These are phyloP conservation scores for Corythornis cristatus DNA, from an alignment of 2,113 vertebrate genomes.

Conservation along the genomic window DNA sequence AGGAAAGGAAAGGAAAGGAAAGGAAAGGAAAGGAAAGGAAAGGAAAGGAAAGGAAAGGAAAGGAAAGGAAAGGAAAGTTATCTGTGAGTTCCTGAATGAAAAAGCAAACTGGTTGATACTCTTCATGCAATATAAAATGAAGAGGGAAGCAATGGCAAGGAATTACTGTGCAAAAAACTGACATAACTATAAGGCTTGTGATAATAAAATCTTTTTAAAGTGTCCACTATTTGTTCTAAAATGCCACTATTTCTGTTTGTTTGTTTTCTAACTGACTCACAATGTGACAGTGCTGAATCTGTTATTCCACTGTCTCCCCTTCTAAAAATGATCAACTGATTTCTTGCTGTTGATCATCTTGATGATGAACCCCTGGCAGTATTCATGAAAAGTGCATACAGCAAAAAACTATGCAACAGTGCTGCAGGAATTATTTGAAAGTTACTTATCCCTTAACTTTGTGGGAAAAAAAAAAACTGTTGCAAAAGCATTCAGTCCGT, in stretches of 20 bases:
- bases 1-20: no score
- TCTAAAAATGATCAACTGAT: background rate
- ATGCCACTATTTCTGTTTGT: background rate
- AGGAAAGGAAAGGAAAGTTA: no score
- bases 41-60: no score
- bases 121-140: background rate
- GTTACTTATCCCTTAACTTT: background rate
- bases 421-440: background rate
- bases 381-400: background rate
- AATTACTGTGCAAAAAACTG: background rate
- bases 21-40: no score
- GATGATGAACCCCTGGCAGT: background rate
- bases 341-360: background rate
- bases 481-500: background rate
- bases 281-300: background rate
- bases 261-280: background rate
- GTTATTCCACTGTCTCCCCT: background rate
- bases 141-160: background rate
- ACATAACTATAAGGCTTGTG: background rate
- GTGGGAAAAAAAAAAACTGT: background rate
- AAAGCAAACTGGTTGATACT: background rate
- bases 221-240: background rate
- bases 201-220: background rate
- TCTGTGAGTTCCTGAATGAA: background rate
- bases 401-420: background rate